A percentile compares a stretch with the other conserved stretches of the same genome.
These are phyloP conservation scores for Lepidothrix coronata DNA, from an alignment of 2,113 vertebrate genomes.

Conservation along the genomic window DNA sequence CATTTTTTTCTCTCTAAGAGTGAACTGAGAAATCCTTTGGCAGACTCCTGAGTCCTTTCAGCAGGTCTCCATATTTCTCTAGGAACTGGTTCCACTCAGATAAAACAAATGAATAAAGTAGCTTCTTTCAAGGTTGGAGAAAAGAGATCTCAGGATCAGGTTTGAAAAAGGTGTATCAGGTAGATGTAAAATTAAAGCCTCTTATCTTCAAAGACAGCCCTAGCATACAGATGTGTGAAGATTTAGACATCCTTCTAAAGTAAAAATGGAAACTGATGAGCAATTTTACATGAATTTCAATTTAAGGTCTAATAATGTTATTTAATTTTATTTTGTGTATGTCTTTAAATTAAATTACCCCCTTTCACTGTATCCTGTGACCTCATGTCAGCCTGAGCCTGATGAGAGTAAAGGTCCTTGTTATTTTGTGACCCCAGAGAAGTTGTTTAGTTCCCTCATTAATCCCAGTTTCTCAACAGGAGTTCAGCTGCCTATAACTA, in stretches of 20 bases:
- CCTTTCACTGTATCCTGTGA: neutral
- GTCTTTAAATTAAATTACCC: neutral
- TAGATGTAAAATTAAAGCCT: neutral
- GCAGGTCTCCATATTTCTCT: neutral
- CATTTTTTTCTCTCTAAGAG: neutral
- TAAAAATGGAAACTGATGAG: neutral
- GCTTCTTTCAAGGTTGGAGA: neutral
- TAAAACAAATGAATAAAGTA: neutral
- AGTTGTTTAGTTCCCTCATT: neutral
- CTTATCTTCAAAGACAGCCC: neutral
- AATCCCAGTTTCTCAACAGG: neutral
- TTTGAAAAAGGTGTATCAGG: neutral
- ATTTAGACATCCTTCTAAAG: neutral
- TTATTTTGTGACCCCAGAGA: neutral
- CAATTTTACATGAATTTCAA: neutral
- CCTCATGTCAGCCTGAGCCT: neutral
- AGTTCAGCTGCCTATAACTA: neutral
- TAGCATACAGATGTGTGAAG: neutral
- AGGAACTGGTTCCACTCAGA: neutral
- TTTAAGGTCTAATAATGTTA: neutral
- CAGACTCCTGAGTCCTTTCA: neutral
- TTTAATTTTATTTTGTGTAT: neutral
- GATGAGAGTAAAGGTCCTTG: neutral
- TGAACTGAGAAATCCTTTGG: neutral
- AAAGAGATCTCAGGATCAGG: neutral